Conservation (phyloP, 2,113 vertebrate genomes). For the Petroica traversi region DNA sequence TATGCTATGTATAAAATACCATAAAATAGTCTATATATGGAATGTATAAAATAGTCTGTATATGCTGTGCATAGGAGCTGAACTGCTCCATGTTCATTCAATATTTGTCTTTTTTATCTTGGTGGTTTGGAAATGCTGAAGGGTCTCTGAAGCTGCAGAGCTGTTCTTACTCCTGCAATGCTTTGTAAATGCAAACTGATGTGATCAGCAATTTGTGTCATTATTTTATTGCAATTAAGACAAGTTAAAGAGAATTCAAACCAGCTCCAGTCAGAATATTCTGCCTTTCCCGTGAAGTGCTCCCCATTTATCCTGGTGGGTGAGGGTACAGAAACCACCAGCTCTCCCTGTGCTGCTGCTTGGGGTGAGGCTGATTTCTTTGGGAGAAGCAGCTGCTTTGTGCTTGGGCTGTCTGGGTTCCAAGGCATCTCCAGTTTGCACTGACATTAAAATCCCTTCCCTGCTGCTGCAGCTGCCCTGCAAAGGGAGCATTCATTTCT, state of each 20-base stretch:
- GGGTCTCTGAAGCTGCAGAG: not conserved
- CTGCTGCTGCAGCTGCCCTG: not conserved
- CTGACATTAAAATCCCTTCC: not conserved
- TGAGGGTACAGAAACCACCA: conserved; percentile 44
- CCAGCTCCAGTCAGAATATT: not conserved
- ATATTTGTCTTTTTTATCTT: not conserved
- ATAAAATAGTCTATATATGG: too few relatives aligned
- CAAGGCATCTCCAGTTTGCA: conserved; percentile 52
- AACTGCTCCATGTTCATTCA: not conserved
- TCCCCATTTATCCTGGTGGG: too few relatives aligned
- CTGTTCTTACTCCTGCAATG: not conserved
- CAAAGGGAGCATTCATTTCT: not conserved
- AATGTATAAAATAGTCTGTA: too few relatives aligned
- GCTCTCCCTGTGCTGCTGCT: conserved; percentile 46
- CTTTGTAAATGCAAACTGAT: not conserved
- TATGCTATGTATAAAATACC: not conserved
- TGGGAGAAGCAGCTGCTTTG: conserved; percentile 69
- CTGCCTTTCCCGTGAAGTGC: too few relatives aligned
- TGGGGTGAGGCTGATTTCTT: conserved; percentile 64
- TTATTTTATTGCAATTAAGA: conserved; percentile 55
- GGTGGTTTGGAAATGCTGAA: not conserved
- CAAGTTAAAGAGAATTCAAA: not conserved
- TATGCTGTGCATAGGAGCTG: not conserved
- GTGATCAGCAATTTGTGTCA: conserved; percentile 10
- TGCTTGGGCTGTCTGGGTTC: conserved; percentile 71